These are phyloP conservation scores for Saccopteryx leptura DNA, from an alignment of 2,113 vertebrate genomes.

Conservation along the genomic window DNA sequence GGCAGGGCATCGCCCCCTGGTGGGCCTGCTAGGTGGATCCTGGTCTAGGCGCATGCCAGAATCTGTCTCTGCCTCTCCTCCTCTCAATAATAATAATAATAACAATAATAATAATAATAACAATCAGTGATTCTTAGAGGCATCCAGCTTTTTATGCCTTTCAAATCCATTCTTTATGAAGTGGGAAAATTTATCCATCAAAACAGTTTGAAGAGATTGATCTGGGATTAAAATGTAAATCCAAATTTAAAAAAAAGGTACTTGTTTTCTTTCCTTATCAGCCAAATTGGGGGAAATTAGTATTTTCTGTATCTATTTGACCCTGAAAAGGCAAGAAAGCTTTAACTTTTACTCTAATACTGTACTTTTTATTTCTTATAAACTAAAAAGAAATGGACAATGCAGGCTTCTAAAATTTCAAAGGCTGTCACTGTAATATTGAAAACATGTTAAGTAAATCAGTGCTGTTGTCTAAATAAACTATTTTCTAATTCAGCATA, in stretches of 20 bases:
- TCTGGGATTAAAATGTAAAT: not conserved
- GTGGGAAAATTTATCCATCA: not conserved
- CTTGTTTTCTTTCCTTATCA: not conserved
- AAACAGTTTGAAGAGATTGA: not conserved
- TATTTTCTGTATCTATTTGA: constrained; percentile 15
- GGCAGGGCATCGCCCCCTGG: too few relatives aligned
- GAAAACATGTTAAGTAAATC: not conserved
- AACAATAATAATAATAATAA: too few relatives aligned
- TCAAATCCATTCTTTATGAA: constrained; percentile 20
- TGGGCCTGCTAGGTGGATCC: too few relatives aligned
- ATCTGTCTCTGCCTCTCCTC: too few relatives aligned
- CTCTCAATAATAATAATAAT: too few relatives aligned
- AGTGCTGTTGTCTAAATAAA: constrained; percentile 18
- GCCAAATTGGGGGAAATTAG: not conserved
- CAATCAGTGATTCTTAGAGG: constrained; percentile 28
- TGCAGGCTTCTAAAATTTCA: not conserved
- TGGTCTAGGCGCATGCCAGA: too few relatives aligned
- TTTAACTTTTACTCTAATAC: constrained; percentile 18
- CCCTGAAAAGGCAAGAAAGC: constrained; percentile 19
- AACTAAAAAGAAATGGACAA: not conserved
- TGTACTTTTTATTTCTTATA: constrained; percentile 34
- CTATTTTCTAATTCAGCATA: constrained; percentile 38
- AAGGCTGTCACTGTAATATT: not conserved
- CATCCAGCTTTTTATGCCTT: not conserved
- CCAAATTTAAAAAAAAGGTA: not conserved